These are phyloP conservation scores for Peucedramus taeniatus DNA, from an alignment of 2,113 vertebrate species.

Conservation along the genomic window DNA sequence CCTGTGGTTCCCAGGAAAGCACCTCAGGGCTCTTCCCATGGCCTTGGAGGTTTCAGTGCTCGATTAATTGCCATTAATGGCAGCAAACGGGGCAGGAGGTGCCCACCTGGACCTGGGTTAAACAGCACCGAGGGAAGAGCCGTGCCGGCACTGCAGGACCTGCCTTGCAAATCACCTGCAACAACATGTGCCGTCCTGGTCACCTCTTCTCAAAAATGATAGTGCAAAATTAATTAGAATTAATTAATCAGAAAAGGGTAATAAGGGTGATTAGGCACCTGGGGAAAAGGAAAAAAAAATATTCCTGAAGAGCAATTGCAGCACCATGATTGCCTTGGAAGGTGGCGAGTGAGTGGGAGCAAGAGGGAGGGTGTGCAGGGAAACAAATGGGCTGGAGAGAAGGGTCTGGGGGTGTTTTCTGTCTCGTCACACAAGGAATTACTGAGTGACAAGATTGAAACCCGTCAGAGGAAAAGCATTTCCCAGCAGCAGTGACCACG, in stretches of 20 bases:
- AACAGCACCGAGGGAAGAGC: fast-evolving
- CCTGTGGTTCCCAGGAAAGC: background rate
- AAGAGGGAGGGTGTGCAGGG: background rate
- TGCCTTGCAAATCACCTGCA: conserved; percentile 26
- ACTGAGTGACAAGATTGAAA: background rate
- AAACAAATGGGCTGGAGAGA: background rate
- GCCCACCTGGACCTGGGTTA: background rate
- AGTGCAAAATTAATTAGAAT: conserved; percentile 57
- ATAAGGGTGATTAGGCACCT: conserved; percentile 57
- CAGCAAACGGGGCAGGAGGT: background rate
- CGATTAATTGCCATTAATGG: background rate
- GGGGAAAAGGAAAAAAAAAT: background rate
- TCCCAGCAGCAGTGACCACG: conserved; percentile 9
- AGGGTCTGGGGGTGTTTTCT: conserved; percentile 11
- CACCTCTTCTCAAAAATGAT: conserved; percentile 41
- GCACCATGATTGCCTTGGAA: background rate
- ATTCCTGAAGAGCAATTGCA: background rate
- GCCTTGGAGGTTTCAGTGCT: background rate
- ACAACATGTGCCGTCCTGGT: background rate
- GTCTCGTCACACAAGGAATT: background rate
- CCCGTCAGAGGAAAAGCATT: conserved; percentile 9
- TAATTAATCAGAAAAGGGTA: conserved; percentile 64
- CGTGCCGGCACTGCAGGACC: background rate
- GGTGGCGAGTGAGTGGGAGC: background rate
- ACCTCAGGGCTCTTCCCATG: background rate